Conservation (phyloP, 2,113 vertebrate genomes). For the Erpornis zantholeuca region DNA sequence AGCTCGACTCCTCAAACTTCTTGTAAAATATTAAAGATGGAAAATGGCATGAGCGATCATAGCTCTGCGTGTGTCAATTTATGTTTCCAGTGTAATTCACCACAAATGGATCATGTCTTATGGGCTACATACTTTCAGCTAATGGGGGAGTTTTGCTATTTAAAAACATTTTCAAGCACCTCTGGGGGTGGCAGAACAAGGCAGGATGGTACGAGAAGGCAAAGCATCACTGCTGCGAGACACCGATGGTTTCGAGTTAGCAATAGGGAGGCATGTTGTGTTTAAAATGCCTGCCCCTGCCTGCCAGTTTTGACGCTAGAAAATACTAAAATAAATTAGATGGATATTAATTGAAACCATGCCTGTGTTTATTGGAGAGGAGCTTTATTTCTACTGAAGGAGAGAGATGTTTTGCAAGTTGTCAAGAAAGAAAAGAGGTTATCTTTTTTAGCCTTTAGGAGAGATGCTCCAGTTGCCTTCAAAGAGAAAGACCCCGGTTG, state of each 20-base stretch:
- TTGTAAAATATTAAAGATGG: conserved; percentile 68
- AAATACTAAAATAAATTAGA: background rate
- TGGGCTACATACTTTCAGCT: conserved; percentile 45
- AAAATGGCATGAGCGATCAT: conserved; percentile 46
- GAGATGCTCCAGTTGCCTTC: background rate
- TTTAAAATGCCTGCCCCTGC: background rate
- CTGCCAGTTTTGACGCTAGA: background rate
- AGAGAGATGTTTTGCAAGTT: background rate
- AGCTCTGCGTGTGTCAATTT: conserved; percentile 34
- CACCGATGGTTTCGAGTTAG: background rate
- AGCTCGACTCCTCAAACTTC: conserved; percentile 54
- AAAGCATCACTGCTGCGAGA: background rate
- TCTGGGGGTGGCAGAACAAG: conserved; percentile 32
- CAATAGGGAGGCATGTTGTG: background rate
- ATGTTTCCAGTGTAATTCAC: conserved; percentile 56
- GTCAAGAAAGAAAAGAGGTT: background rate
- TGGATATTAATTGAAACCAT: background rate
- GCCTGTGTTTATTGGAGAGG: background rate
- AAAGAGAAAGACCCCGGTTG: background rate
- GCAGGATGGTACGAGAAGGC: background rate
- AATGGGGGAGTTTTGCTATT: conserved; percentile 51
- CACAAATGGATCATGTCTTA: conserved; percentile 62
- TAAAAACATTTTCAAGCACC: conserved; percentile 45
- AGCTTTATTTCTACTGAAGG: background rate
- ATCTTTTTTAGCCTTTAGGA: background rate